Percentiles rank a stretch among this genome's conserved stretches.
phyloP scores from a whole-genome alignment of 2,797 vertebrate species.

The Astyanax mexicanus region DNA sequence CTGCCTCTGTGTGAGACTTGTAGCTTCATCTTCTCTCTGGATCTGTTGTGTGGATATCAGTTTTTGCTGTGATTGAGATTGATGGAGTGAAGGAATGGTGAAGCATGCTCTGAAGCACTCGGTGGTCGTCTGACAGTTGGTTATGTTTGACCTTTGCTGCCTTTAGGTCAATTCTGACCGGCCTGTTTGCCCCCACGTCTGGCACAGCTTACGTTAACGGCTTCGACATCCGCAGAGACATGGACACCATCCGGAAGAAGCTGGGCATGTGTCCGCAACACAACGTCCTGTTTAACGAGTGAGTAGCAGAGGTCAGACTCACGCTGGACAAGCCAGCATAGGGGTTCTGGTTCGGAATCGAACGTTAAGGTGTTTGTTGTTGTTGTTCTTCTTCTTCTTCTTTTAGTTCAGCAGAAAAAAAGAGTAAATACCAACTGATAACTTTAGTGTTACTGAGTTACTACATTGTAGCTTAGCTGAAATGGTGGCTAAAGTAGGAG shows the following conservation, averaged over 20 bases:
- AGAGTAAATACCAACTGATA: neutral
- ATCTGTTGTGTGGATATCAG: neutral
- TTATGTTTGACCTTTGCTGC: neutral
- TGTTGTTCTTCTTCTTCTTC: no score
- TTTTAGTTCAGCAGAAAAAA: no score
- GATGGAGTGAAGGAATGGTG: neutral
- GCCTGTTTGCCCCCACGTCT: constrained; percentile 92
- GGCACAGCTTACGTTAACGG: constrained; percentile 94
- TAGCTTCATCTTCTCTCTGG: neutral
- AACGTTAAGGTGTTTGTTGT: neutral
- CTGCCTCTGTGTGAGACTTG: neutral
- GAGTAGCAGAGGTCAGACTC: constrained; percentile 52
- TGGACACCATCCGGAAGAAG: constrained; percentile 88
- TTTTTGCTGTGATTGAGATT: neutral
- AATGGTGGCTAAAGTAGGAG: neutral
- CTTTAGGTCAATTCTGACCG: constrained; percentile 94
- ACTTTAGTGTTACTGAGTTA: no score
- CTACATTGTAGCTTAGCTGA: neutral
- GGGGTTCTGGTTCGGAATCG: neutral
- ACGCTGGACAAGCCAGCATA: neutral
- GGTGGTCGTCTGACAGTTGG: constrained; percentile 54
- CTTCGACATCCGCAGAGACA: constrained; percentile 89
- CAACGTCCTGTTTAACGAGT: constrained; percentile 96
- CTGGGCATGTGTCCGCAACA: constrained; percentile 98
- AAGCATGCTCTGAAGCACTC: constrained; percentile 19